Conservation (phyloP, 2,888 invertebrate species). For the Cerastis rubricosa region DNA sequence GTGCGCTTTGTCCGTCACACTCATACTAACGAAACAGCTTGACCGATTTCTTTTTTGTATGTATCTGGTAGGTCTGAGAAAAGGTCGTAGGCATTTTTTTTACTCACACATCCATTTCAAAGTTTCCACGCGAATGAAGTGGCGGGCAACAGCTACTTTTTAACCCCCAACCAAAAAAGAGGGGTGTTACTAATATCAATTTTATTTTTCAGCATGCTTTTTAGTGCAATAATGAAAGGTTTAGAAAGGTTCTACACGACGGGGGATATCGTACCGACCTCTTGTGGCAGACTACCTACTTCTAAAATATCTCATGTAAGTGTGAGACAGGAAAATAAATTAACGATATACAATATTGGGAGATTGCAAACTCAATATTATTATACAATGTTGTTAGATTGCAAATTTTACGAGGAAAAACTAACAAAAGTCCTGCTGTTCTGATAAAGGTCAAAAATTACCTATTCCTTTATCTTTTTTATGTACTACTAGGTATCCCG, state of each 20-base stretch:
- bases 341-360: not conserved
- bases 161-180: too few species aligned
- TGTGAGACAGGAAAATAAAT: conserved; percentile 27
- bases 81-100: too few species aligned
- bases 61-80: too few species aligned
- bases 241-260: conserved; percentile 92
- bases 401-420: conserved; percentile 1
- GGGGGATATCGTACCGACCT: conserved; percentile 88
- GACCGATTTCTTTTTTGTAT: too few species aligned
- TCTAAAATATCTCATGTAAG: conserved; percentile 81
- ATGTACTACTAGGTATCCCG: too few species aligned
- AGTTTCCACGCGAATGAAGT: too few species aligned
- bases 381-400: not conserved
- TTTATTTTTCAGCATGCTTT: conserved; percentile 88
- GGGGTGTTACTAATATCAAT: too few species aligned
- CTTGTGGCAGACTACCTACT: conserved; percentile 87
- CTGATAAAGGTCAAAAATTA: not conserved
- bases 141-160: too few species aligned
- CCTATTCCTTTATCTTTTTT: not conserved
- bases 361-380: too few species aligned
- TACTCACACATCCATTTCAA: too few species aligned
- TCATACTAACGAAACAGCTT: too few species aligned
- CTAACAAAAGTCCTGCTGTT: not conserved
- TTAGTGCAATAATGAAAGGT: conserved; percentile 92
- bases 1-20: too few species aligned